phyloP scores from a whole-genome alignment of 2,113 vertebrate genomes.

The Osmerus eperlanus region DNA sequence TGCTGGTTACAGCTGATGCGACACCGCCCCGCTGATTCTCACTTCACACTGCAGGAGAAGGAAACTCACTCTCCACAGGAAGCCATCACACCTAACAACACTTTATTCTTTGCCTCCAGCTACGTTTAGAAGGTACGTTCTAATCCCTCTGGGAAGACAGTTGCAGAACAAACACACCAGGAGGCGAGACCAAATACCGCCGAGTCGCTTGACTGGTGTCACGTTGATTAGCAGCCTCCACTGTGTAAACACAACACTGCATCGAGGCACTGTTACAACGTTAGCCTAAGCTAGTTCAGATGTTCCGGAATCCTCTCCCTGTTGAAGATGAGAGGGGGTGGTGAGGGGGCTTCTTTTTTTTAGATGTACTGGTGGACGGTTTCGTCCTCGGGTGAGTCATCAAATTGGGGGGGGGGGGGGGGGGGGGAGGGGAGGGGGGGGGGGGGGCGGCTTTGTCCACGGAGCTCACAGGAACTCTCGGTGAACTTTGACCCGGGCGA shows the following conservation, averaged over 20 bases:
- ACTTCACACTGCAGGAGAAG: neutral
- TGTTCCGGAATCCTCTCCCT: too few relatives aligned
- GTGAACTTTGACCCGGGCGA: conserved; percentile 23
- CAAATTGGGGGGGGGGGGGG: too few relatives aligned
- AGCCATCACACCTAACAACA: neutral
- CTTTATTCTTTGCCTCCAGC: neutral
- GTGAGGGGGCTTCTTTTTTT: too few relatives aligned
- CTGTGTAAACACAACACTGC: too few relatives aligned
- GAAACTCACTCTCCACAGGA: neutral
- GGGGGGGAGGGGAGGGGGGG: neutral
- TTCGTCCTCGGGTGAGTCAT: conserved; percentile 7
- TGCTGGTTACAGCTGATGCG: neutral
- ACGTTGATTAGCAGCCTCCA: too few relatives aligned
- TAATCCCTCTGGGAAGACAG: neutral
- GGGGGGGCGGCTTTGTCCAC: neutral
- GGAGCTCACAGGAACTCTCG: conserved; percentile 20
- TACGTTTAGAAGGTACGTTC: neutral
- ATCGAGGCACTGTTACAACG: too few relatives aligned
- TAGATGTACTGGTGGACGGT: conserved; percentile 22
- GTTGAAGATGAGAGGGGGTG: too few relatives aligned
- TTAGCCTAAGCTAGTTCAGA: too few relatives aligned
- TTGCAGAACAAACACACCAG: neutral
- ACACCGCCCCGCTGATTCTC: neutral
- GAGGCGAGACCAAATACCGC: neutral
- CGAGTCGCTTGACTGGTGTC: too few relatives aligned